Conservation (phyloP, 2,888 invertebrate genomes). For the Andrena fulva region DNA sequence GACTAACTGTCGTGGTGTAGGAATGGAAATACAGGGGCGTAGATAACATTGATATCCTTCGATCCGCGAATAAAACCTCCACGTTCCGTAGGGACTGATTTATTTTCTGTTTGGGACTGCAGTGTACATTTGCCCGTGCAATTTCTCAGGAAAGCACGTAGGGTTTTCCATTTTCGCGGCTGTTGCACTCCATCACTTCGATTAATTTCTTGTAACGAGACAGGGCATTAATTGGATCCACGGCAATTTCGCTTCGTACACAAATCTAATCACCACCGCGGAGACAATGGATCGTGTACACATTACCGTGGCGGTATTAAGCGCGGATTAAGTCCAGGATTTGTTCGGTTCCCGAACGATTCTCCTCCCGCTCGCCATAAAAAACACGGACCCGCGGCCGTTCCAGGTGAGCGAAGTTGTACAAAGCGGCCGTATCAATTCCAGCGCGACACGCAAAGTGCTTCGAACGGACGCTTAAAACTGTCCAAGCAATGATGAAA, state of each 20-base stretch:
- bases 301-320: conserved; percentile 25
- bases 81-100: conserved; percentile 1
- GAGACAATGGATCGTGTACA: conserved; percentile 24
- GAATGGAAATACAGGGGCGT: not conserved
- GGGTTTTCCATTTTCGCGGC: conserved; percentile 1
- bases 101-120: not conserved
- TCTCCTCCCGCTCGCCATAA: not conserved
- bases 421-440: conserved; percentile 8
- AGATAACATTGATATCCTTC: not conserved
- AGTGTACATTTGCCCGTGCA: not conserved
- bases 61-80: not conserved
- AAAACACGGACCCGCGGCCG: not conserved
- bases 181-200: not conserved
- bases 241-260: conserved; percentile 27
- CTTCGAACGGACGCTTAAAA: not conserved
- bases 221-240: conserved; percentile 23
- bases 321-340: conserved; percentile 15
- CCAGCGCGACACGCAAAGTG: not conserved
- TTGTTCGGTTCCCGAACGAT: not conserved
- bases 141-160: not conserved
- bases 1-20: too few species aligned
- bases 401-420: not conserved
- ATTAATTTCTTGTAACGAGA: conserved; percentile 31
- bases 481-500: conserved; percentile 10
- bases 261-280: conserved; percentile 28